phyloP scores from a whole-genome alignment of 2,113 vertebrate species.

The Platycercus adscitus region DNA sequence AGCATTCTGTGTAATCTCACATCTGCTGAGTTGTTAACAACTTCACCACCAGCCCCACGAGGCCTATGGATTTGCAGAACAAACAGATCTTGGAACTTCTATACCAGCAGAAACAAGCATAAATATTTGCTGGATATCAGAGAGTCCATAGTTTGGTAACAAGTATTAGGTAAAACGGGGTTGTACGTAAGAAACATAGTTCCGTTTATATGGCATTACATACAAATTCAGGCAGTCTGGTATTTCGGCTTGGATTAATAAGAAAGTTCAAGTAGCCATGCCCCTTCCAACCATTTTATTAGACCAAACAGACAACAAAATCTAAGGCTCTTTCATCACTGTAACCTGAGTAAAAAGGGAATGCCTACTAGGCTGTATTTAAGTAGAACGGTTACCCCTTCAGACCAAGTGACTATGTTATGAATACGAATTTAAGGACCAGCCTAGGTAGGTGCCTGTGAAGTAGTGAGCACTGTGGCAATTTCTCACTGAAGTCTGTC shows the following conservation, averaged over 20 bases:
- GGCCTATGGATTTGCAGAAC: neutral
- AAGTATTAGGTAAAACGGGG: neutral
- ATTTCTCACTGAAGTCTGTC: neutral
- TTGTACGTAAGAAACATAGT: neutral
- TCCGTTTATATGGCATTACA: neutral
- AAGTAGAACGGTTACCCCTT: neutral
- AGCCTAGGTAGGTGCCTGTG: neutral
- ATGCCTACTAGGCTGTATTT: neutral
- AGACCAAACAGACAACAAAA: neutral
- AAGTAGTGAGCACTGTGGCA: neutral
- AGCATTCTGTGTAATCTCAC: neutral
- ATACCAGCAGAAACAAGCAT: neutral
- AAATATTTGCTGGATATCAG: neutral
- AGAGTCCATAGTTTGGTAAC: accelerated
- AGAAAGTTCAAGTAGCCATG: neutral
- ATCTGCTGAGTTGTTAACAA: neutral
- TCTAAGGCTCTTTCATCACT: neutral
- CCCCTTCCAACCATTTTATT: neutral
- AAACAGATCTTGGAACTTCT: neutral
- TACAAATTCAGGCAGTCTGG: neutral
- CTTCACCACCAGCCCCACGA: neutral
- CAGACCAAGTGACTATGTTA: accelerated
- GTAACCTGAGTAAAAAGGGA: neutral
- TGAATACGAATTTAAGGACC: neutral
- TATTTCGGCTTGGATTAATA: neutral